These are phyloP conservation scores for Erebia ligea DNA, from an alignment of 2,888 invertebrate species.

Conservation along the genomic window DNA sequence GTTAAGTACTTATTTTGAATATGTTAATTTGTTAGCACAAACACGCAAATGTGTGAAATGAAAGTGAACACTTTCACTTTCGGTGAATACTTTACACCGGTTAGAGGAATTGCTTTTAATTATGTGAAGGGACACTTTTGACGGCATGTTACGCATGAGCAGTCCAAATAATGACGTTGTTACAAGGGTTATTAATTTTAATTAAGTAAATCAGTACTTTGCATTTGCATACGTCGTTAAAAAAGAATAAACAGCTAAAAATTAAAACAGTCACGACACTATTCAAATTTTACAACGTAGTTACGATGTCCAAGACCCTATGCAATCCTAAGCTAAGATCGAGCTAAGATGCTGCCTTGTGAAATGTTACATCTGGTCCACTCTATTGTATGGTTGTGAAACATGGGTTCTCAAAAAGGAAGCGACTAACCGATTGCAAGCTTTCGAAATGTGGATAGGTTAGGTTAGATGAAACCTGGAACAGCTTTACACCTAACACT, in stretches of 20 bases:
- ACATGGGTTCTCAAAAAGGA: too few species aligned
- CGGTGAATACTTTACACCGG: conserved; percentile 11
- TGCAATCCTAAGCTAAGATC: too few species aligned
- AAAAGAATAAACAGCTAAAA: not conserved
- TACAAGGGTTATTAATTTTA: not conserved
- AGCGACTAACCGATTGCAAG: too few species aligned
- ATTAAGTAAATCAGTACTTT: not conserved
- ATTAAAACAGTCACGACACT: too few species aligned
- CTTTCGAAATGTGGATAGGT: too few species aligned
- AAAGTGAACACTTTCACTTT: conserved; percentile 26
- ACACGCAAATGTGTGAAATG: conserved; percentile 11
- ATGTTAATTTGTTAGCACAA: conserved; percentile 16
- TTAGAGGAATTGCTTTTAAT: conserved; percentile 30
- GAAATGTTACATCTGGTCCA: too few species aligned
- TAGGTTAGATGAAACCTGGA: too few species aligned
- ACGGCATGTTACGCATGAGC: not conserved
- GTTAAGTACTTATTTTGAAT: not conserved
- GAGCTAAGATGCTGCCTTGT: too few species aligned
- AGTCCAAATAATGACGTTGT: not conserved
- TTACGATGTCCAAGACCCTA: too few species aligned
- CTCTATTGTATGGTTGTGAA: too few species aligned
- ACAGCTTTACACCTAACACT: too few species aligned
- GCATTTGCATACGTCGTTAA: not conserved
- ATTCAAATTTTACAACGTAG: too few species aligned
- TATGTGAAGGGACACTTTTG: conserved; percentile 33